These are phyloP conservation scores for Actinia equina DNA, from an alignment of 64 coral and sea anemone genomes.

Conservation along the genomic window DNA sequence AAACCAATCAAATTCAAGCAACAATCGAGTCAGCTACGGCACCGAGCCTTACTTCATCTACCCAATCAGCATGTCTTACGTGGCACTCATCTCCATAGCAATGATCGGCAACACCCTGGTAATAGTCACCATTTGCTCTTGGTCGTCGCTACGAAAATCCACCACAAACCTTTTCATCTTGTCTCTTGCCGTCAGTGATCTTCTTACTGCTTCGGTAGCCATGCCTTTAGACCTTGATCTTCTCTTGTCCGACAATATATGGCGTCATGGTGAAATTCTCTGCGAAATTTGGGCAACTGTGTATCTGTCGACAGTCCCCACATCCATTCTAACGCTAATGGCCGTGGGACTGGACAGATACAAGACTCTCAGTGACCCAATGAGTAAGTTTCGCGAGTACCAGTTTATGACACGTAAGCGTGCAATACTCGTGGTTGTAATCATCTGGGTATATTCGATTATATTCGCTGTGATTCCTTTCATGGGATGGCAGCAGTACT, in stretches of 20 bases:
- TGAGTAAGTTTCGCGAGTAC: slow-evolving; percentile 51
- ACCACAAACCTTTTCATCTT: slow-evolving; percentile 80
- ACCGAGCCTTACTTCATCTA: slow-evolving; percentile 26
- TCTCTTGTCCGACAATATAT: slow-evolving; percentile 13
- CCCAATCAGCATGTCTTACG: slow-evolving; percentile 15
- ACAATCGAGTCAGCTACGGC: not conserved
- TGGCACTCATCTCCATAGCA: slow-evolving; percentile 60
- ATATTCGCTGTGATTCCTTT: slow-evolving; percentile 62
- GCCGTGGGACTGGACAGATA: slow-evolving; percentile 76
- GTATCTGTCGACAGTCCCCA: slow-evolving; percentile 68
- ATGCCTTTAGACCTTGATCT: slow-evolving; percentile 83
- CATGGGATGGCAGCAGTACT: slow-evolving; percentile 64
- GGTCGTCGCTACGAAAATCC: slow-evolving; percentile 52
- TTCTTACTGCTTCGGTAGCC: slow-evolving; percentile 60
- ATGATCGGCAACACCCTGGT: slow-evolving; percentile 74
- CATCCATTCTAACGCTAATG: slow-evolving; percentile 76
- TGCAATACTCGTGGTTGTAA: slow-evolving; percentile 43
- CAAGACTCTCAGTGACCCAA: slow-evolving; percentile 70
- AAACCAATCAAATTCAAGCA: not conserved
- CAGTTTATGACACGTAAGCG: slow-evolving; percentile 43
- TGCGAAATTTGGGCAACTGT: slow-evolving; percentile 78
- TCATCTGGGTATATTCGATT: slow-evolving; percentile 74
- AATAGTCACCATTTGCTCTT: slow-evolving; percentile 55
- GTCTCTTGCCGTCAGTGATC: slow-evolving; percentile 79
- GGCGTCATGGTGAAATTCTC: slow-evolving; percentile 47